Evolutionary conservation across 2,113 vertebrate genomes (phyloP), one percentile per base, ranked within the genome.

Genomic region (Hemicordylus capensis): DNA sequence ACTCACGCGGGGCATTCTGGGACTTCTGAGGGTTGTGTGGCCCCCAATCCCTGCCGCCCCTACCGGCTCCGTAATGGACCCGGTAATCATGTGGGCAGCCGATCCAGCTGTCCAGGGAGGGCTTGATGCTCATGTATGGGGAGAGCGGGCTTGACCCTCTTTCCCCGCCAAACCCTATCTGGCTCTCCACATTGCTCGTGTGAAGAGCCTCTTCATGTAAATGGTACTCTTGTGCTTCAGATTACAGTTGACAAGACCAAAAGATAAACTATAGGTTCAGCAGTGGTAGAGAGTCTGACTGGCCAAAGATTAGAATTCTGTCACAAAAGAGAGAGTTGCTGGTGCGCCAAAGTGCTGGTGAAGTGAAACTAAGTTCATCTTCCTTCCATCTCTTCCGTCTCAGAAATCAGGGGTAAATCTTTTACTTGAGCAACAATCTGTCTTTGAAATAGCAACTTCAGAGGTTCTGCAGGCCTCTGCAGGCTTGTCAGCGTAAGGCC

Each of bases 401-500:
- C 56, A 59, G 63, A 84, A 59, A 20, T 83, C 63, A 72, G 46
- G 5, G 14, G n/a, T 39, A 54, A 54, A 56, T 67, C 34, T 42
- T 75, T 37, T 54, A 66, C 22, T 75, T 84, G 10, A 56, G 19
- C 59, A 15, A 76, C 34, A n/a, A 76, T 17, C n/a, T 87, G 37
- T 80, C 80, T 69, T 90, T 90, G 76, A 87, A 88, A 93, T 91
- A 86, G 85, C 58, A 85, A 77, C 88, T 95, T 90, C 88, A 90
- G 90, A 34, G 42, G 81, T 89, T 70, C 72, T 54, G 63, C 77
- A 84, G 85, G 91, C 90, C 0, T 11, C 81, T 75, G n/a, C 46
- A 74, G 85, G 92, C 89, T 86, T 93, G 94, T 87, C 88, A 42
- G 79, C 90, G 90, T 94, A 94, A 90, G 92, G 80, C 87, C 80